Evolutionary conservation across 2,888 invertebrate species (phyloP), one percentile per base, ranked within the genome.

Genomic region (Limnephilus auricula): DNA sequence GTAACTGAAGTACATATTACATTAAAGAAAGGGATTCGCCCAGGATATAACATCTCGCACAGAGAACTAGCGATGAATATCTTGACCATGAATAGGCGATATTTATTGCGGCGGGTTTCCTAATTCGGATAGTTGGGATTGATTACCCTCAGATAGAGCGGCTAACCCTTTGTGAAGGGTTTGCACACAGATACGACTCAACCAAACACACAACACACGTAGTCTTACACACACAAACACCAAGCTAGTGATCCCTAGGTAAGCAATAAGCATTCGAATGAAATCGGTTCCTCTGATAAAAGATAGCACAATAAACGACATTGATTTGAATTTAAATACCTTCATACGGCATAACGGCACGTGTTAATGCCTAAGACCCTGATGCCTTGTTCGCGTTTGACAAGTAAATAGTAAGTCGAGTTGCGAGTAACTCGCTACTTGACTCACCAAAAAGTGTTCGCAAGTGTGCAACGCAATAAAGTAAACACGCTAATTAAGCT

Each of bases 101-200:
- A 88, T 88, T 88, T 88, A 88, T 88, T 88, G 87, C 87, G 78
- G 78, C 34, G 87, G 87, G 87, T 88, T 78, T 88, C 87, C 87
- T 88, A 88, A 88, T 88, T 88, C 87, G 87, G 87, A 86, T 86
- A 86, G 86, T 86, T 50, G 86, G 86, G 86, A 86, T 86, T 65
- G 86, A 86, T 86, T 86, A 50, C 86, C 85, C 86, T 86, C 87
- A 32, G 79, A 88, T 78, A 88, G 78, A 78, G 78, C 87, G 37
- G n/a, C 87, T 15, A 86, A 88, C 87, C 87, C 87, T 88, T 88
- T 88, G 87, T 50, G 86, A 30, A 50, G 50, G 65, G 31, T n/a
- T n/a, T 40, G n/a, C 30, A 25, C 86, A 40, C 85, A 45, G 31
- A 31, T 50, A 13, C 31, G 6, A 31, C 40, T 13, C 13, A 1